These are phyloP conservation scores for Tenualosa thibaudeaui DNA, from an alignment of 2,797 vertebrate species.

Conservation along the genomic window DNA sequence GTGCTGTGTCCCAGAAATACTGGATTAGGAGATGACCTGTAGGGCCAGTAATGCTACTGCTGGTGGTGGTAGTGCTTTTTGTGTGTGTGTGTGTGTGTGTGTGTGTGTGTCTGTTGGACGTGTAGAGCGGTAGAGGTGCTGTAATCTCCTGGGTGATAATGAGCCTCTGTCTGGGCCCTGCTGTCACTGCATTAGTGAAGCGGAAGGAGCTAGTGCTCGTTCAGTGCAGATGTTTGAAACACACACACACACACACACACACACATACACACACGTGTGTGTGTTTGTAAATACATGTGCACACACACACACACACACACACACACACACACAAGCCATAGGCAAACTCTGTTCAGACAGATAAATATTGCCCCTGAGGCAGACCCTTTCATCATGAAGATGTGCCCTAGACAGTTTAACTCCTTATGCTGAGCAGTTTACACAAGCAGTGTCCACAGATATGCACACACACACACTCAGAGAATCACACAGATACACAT, in stretches of 20 bases:
- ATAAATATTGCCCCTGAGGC: neutral
- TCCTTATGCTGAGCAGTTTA: too few relatives aligned
- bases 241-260: neutral
- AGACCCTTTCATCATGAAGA: too few relatives aligned
- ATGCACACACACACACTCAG: too few relatives aligned
- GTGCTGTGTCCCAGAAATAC: conserved; percentile 40
- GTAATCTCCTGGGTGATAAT: neutral
- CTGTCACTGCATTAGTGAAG: neutral
- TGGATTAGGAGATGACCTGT: conserved; percentile 58
- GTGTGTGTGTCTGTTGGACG: neutral
- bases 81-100: too few relatives aligned
- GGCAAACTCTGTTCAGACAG: neutral
- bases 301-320: neutral
- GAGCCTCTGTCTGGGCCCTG: neutral
- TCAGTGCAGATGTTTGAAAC: neutral
- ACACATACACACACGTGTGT: neutral
- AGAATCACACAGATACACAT: neutral
- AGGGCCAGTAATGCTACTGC: conserved; percentile 30
- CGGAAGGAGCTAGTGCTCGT: neutral
- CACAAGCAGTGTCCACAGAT: too few relatives aligned
- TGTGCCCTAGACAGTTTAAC: too few relatives aligned
- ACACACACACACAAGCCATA: neutral
- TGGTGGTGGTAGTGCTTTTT: too few relatives aligned
- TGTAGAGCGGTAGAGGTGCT: neutral
- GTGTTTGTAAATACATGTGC: too few relatives aligned